Base-by-base conservation (phyloP, 1,140 invertebrate species). In the Drosophila asahinai region DNA sequence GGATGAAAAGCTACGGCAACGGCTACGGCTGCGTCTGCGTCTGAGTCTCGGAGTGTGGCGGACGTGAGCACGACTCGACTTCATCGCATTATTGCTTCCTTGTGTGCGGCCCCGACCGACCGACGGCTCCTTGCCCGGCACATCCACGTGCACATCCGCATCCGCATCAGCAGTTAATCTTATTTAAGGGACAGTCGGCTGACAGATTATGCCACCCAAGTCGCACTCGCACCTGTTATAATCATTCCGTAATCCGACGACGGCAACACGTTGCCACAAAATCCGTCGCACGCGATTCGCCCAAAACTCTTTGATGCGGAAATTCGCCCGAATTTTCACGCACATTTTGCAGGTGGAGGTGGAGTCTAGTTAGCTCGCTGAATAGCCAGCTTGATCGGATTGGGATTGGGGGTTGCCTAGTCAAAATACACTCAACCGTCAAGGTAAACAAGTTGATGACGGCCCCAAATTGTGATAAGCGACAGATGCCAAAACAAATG, bases 61-160 rank as follows among this genome's bases (percentile, higher is more conserved):
- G 64, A 33, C 38, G 38, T 75, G 51, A 51, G 52, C 51, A 17
- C 22, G 70, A 27, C 45, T 36, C 66, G 64, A 27, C 51, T 59
- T 83, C 72, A 83, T 82, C 80, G 76, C 81, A 83, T 83, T 83
- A 68, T 60, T 62, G 66, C 68, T 66, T 61, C 60, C 62, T 74
- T 60, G 45, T 55, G 22, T n/a, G 36, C 12, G 25, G 45, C 42
- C 55, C 30, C 36, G 36, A 12, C 36, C 12, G 36, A 38, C 36
- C 4, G 36, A 38, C 12, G 48, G 55, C 45, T 74, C 61, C 36
- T 43, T 74, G 70, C 38, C 63, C 66, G 14, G 22, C 30, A 38
- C 62, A 38, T 38, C 57, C 54, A 8, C 63, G 55, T 43, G 33
- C 38, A 8, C 17, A n/a, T 43, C 43, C 51, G 22, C 36, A 47